Conservation (phyloP, 2,113 vertebrate species). For the Fukomys damarensis region DNA sequence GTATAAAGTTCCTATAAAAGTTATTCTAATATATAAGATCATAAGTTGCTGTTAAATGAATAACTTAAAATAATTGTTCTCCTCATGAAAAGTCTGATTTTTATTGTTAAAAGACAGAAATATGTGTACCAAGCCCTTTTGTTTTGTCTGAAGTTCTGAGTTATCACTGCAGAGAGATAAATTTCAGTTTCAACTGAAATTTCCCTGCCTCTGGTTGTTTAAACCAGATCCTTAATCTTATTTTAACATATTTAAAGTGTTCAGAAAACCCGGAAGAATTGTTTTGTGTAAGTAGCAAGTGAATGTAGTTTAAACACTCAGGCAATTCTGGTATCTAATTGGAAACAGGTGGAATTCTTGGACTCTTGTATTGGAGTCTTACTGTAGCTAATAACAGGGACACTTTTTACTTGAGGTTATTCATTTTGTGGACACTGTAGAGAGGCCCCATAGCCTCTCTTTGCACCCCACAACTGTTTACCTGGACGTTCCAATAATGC, state of each 20-base stretch:
- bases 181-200: conserved; percentile 80
- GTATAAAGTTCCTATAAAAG: background rate
- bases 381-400: conserved; percentile 67
- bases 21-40: background rate
- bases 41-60: background rate
- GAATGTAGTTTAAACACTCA: conserved; percentile 80
- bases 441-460: conserved; percentile 17
- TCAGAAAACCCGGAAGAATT: conserved; percentile 81
- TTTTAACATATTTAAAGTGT: conserved; percentile 81
- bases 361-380: conserved; percentile 72
- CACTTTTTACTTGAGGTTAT: conserved; percentile 67
- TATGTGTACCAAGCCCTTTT: conserved; percentile 6
- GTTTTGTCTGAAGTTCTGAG: conserved; percentile 73
- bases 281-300: conserved; percentile 79
- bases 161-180: conserved; percentile 57
- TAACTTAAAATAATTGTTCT: background rate
- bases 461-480: background rate
- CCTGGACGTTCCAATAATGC: background rate
- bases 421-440: conserved; percentile 41
- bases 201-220: conserved; percentile 80
- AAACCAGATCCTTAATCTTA: conserved; percentile 81
- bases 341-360: conserved; percentile 85
- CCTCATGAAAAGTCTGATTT: conserved; percentile 42
- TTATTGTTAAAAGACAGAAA: conserved; percentile 32
- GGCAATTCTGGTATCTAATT: conserved; percentile 81